Conservation (phyloP, 1,140 invertebrate species). For the Bombus impatiens region DNA sequence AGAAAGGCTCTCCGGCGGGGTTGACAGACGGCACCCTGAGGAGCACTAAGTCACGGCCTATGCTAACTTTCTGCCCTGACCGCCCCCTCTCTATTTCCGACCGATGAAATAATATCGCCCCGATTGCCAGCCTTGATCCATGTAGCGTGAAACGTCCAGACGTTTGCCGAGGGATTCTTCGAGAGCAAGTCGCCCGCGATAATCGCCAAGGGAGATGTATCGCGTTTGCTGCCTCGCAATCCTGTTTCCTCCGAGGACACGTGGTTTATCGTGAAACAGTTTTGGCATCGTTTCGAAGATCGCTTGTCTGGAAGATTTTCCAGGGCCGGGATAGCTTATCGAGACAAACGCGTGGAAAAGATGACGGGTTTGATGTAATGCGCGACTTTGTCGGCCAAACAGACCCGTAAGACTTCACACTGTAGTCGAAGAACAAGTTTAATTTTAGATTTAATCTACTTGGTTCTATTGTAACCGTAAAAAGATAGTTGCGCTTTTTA, state of each 20-base stretch:
- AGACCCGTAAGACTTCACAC: no score
- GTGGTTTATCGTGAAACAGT: not conserved
- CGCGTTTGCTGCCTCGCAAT: not conserved
- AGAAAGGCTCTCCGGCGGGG: constrained; percentile 67
- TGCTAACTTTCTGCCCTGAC: constrained; percentile 71
- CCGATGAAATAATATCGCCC: constrained; percentile 78
- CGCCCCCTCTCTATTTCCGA: constrained; percentile 55
- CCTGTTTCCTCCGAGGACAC: not conserved
- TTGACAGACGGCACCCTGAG: constrained; percentile 79
- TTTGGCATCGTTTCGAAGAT: not conserved
- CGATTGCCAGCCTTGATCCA: constrained; percentile 69
- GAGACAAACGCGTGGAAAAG: not conserved
- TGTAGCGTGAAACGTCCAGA: constrained; percentile 68
- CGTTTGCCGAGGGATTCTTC: constrained; percentile 20
- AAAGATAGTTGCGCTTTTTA: no score
- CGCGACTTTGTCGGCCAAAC: not conserved
- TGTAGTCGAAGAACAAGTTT: no score
- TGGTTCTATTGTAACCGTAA: no score
- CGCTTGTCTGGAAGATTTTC: not conserved
- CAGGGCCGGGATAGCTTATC: not conserved
- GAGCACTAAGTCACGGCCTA: constrained; percentile 79
- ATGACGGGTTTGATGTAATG: no score
- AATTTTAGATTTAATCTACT: no score
- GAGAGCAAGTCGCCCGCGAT: constrained; percentile 23
- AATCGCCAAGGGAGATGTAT: constrained; percentile 25